Evolutionary conservation across 2,888 invertebrate genomes (phyloP), one percentile per base, ranked within the genome.

Genomic region (Catocala nupta): DNA sequence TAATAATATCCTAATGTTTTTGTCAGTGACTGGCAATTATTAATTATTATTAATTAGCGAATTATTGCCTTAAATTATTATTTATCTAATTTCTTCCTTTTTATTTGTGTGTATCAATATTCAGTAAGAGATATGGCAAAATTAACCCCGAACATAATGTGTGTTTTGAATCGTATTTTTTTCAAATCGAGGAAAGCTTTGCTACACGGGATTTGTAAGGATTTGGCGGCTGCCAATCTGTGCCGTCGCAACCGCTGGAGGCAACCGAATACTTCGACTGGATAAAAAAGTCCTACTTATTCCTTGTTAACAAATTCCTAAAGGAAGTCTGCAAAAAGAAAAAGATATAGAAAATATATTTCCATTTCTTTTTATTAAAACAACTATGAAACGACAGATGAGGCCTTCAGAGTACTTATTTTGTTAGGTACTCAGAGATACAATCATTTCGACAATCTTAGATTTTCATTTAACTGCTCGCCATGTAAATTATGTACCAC

Each of bases 201-300:
- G 78, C 82, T 81, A 81, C 75, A 79, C 75, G 73, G 89, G 91
- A 92, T 92, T 92, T 91, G 86, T 86, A 73, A 78, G 90, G 91
- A 92, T 92, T 92, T 91, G 81, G 83, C 80, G 81, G 85, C 85
- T 87, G 84, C 89, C 90, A 91, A 92, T 92, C 88, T 90, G 82
- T 81, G 78, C 78, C 79, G 73, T 75, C 82, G 81, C 83, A 85
- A 86, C 83, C 85, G 85, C 88, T 86, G 76, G 81, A 77, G 87
- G 90, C 87, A 77, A 83, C 84, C 81, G 83, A 87, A 88, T 90
- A 85, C 87, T 88, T 86, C 82, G 82, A 82, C 85, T 82, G 86
- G 83, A 87, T 88, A 87, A 89, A 91, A 90, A 86, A 83, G 81
- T 80, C 79, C 82, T 83, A 81, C 83, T 85, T 85, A 86, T 85